phyloP scores from a whole-genome alignment of 2,113 vertebrate species.

The Nesogale talazaci region DNA sequence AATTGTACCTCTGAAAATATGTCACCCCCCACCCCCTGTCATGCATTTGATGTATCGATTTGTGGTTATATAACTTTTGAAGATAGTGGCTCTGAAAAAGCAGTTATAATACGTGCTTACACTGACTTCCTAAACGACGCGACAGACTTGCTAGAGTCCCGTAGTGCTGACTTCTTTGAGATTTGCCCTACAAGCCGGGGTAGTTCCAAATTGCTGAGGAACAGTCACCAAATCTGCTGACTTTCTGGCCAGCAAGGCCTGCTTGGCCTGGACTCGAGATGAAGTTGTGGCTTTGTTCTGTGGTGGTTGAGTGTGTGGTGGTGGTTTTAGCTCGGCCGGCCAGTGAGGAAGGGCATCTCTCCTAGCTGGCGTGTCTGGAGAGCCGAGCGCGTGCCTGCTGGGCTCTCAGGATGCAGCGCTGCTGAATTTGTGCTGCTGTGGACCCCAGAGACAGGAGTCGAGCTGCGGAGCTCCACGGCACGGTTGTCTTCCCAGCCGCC shows the following conservation, averaged over 20 bases:
- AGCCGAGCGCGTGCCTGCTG: neutral
- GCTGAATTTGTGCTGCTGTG: constrained; percentile 17
- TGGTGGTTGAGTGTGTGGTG: too few species aligned
- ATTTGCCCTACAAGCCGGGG: neutral
- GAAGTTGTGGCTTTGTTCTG: constrained; percentile 9
- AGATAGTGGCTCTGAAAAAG: constrained; percentile 23
- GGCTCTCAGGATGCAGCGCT: neutral
- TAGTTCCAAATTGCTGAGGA: constrained; percentile 14
- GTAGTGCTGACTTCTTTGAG: constrained; percentile 11
- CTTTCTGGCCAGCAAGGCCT: constrained; percentile 4
- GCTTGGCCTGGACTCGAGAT: constrained; percentile 57
- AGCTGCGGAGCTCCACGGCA: neutral
- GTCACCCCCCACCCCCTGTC: neutral
- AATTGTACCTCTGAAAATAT: constrained; percentile 15
- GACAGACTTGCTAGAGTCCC: neutral
- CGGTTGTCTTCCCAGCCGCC: constrained; percentile 13
- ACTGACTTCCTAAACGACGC: neutral
- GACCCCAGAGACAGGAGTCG: neutral
- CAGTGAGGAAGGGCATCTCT: neutral
- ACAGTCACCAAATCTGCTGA: constrained; percentile 36
- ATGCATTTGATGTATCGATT: constrained; percentile 7
- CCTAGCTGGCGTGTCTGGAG: neutral
- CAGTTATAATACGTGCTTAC: constrained; percentile 26
- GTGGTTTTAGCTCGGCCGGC: neutral
- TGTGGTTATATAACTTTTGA: neutral